Percentiles rank a stretch among this genome's conserved stretches.
Conservation (phyloP, 53 echinoderm and acorn worm species). For the Paracentrotus lividus region DNA sequence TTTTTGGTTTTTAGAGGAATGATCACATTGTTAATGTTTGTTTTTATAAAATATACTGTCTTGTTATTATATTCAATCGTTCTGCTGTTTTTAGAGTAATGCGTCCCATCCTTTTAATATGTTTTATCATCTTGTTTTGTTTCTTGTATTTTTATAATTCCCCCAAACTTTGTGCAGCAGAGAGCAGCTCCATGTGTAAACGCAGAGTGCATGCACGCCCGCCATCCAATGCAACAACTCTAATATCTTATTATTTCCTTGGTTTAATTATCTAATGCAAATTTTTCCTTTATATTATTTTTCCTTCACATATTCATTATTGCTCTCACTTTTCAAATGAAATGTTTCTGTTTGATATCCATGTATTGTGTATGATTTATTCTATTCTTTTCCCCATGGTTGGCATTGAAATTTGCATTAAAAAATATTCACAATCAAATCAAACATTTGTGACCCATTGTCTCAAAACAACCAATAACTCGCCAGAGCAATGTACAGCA, state of each 20-base stretch:
- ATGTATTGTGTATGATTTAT: not conserved
- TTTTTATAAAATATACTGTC: not conserved
- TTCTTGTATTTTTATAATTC: constrained; percentile 11
- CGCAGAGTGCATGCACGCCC: constrained; percentile 49
- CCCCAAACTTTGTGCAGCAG: constrained; percentile 42
- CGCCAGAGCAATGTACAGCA: no score
- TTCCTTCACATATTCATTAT: not conserved
- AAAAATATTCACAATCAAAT: not conserved
- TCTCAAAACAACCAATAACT: no score
- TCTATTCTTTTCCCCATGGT: not conserved
- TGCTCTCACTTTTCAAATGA: not conserved
- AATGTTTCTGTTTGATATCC: not conserved
- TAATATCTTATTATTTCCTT: constrained; percentile 36
- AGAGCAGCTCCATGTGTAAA: not conserved
- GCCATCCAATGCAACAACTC: constrained; percentile 19
- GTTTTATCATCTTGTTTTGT: not conserved
- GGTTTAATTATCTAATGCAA: not conserved
- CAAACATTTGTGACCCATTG: no score
- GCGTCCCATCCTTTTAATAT: constrained; percentile 18
- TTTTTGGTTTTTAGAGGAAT: not conserved
- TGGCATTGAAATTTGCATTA: not conserved
- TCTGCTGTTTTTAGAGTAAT: not conserved
- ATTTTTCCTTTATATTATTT: not conserved
- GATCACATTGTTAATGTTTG: not conserved
- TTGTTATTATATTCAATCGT: not conserved